Evolutionary conservation across 2,113 vertebrate genomes (phyloP).

Genomic region (Sinocyclocheilus maitianheensis): DNA sequence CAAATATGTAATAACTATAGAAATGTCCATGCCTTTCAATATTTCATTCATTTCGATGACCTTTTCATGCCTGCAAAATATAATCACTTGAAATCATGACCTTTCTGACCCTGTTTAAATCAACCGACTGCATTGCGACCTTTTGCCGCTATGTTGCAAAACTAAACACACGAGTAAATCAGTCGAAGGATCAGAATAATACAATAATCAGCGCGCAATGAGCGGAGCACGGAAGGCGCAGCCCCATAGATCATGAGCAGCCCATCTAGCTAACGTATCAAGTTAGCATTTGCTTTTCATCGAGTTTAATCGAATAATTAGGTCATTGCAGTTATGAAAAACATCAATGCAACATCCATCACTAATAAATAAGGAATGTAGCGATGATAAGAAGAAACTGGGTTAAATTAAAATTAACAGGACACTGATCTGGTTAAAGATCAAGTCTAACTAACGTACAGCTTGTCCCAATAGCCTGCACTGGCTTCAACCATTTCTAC

Average conservation of each 20-base stretch:
- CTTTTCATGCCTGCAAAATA: background rate
- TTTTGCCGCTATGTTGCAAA: background rate
- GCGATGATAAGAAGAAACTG: background rate
- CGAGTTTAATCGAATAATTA: background rate
- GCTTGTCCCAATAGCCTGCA: background rate
- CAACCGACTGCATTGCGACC: background rate
- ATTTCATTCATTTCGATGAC: background rate
- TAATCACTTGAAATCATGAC: background rate
- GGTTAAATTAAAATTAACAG: background rate
- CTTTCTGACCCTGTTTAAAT: background rate
- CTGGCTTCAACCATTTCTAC: background rate
- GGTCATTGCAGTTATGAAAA: background rate
- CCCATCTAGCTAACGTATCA: background rate
- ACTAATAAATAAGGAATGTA: background rate
- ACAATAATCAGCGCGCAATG: background rate
- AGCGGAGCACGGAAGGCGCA: background rate
- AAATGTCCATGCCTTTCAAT: background rate
- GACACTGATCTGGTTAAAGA: constrained; percentile 7
- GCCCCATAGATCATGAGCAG: background rate
- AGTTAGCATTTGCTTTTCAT: constrained; percentile 7
- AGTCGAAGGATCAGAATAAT: background rate
- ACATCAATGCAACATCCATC: background rate
- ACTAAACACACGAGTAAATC: too few species aligned
- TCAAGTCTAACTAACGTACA: background rate
- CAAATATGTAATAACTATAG: background rate